phyloP scores from a whole-genome alignment of 1,140 invertebrate genomes.

The Phocides pigmalion region DNA sequence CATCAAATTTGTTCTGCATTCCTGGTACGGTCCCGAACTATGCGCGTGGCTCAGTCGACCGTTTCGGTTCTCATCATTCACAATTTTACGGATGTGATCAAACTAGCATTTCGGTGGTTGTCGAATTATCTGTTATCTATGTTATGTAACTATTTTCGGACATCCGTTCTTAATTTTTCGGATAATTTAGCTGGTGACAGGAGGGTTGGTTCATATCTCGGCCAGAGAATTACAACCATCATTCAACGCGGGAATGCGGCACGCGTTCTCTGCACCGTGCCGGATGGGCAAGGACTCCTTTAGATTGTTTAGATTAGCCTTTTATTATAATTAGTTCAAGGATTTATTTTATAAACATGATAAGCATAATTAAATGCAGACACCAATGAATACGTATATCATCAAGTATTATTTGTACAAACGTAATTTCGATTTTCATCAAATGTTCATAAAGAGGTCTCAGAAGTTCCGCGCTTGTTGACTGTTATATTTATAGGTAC shows the following conservation, averaged over 20 bases:
- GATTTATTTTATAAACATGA: too few relatives aligned
- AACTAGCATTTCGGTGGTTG: constrained; percentile 13
- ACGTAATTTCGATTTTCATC: not conserved
- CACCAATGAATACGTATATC: too few relatives aligned
- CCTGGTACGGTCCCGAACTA: constrained; percentile 8
- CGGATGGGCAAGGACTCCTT: too few relatives aligned
- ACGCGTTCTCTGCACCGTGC: too few relatives aligned
- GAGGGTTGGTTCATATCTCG: too few relatives aligned
- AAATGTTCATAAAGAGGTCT: constrained; percentile 2
- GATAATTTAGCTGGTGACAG: too few relatives aligned
- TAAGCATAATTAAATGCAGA: too few relatives aligned
- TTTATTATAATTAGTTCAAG: too few relatives aligned
- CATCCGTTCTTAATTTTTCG: not conserved
- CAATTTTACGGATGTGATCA: constrained; percentile 23
- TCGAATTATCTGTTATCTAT: not conserved
- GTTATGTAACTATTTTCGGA: not conserved
- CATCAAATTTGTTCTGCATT: constrained; percentile 33
- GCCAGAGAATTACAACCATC: too few relatives aligned
- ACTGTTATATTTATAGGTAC: not conserved
- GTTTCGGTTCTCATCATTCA: constrained; percentile 20
- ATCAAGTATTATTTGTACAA: not conserved
- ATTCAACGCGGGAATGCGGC: too few relatives aligned
- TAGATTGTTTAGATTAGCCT: too few relatives aligned
- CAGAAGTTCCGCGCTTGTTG: not conserved
- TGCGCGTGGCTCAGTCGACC: constrained; percentile 12